Evolutionary conservation across 2,113 vertebrate genomes (phyloP), one percentile per base, ranked within the genome.

Genomic region (Petrocephalus microphthalmus): DNA sequence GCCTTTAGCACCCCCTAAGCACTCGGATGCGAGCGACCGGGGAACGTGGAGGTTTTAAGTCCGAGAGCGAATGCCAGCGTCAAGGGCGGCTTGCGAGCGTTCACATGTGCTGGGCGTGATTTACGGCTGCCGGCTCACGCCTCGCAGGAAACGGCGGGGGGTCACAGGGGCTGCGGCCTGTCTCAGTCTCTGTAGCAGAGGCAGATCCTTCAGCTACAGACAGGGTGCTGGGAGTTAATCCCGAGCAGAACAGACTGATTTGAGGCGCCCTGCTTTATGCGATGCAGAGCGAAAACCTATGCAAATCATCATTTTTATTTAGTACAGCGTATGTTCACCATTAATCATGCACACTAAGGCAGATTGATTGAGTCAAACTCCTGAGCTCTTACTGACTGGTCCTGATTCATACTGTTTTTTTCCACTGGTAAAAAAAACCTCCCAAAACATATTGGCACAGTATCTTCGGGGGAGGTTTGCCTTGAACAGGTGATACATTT

Each of bases 251-350:
- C 25, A 52, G 47, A 52, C 5, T 85, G 84, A 8, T 47, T 54
- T n/a, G 19, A 17, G 7, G 15, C 2, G n/a, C 15, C 2, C 22
- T 33, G 49, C 22, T 20, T 25, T n/a, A 2, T 20, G 25, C 54
- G 45, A 83, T 8, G 52, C 52, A 33, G 13, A 53, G 25, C 37
- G 84, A 11, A 84, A 10, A 25, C 84, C 7, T 13, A 42, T 33
- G 52, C 52, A 85, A 85, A 56, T 85, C 84, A 85, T 54, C 20
- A n/a, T 25, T 85, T 85, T 53, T 56, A 85, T 85, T 84, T 56
- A 54, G 29, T 11, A 37, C 52, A 54, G 45, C 52, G 7, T 85
- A 85, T 33, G 84, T 33, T 54, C 25, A 25, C n/a, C 52, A 54
- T 54, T 49, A 20, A 49, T 56, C 52, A 54, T 17, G 29, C n/a